A percentile compares a stretch with the other conserved stretches of the same genome.
Evolutionary conservation across 1,140 invertebrate species (phyloP).

Genomic region (Zaprionus tsacasi): DNA sequence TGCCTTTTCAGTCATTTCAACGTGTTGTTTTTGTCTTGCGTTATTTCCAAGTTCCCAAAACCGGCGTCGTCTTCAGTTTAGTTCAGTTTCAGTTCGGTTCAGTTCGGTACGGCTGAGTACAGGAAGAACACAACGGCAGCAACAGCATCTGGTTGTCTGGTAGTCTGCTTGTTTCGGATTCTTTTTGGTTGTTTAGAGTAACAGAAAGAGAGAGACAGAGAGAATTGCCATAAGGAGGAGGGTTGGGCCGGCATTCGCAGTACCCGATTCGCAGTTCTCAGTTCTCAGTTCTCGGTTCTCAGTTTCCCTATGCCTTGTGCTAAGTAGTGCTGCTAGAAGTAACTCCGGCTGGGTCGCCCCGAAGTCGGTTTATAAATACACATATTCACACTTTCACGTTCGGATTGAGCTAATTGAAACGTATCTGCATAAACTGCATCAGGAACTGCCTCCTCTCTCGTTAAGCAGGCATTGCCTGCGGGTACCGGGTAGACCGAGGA

Average conservation of each 20-base stretch:
- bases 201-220: conserved; percentile 11
- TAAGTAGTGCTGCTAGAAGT: conserved; percentile 38
- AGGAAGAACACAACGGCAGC: conserved; percentile 14
- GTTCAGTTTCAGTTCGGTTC: conserved; percentile 15
- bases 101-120: conserved; percentile 12
- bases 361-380: conserved; percentile 53
- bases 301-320: conserved; percentile 17
- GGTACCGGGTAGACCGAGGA: conserved; percentile 3
- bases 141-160: conserved; percentile 27
- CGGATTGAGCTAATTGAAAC: conserved; percentile 79
- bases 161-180: conserved; percentile 25
- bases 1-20: background rate
- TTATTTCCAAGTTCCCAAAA: conserved; percentile 47
- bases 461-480: conserved; percentile 48
- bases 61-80: conserved; percentile 30
- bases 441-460: conserved; percentile 50
- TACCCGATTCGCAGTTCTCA: conserved; percentile 2
- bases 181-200: conserved; percentile 25
- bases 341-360: conserved; percentile 13
- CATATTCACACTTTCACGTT: conserved; percentile 75
- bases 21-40: conserved; percentile 21
- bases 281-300: no score
- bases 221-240: conserved; percentile 12
- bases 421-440: conserved; percentile 72
- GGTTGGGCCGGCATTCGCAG: conserved; percentile 5